Evolutionary conservation across 2,888 invertebrate species (phyloP).

Genomic region (Drosophila hamatofila): DNA sequence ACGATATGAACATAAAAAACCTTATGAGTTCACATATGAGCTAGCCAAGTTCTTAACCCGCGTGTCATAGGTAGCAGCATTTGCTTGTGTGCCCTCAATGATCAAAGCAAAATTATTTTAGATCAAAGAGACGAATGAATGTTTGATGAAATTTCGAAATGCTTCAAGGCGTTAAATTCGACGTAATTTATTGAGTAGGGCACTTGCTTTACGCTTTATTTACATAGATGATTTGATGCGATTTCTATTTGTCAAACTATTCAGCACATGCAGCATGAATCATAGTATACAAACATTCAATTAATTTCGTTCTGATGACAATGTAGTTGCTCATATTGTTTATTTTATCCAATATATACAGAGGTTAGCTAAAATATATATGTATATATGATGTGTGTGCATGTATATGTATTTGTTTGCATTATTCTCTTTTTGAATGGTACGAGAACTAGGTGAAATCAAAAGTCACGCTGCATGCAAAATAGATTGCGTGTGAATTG

Average conservation of each 20-base stretch:
- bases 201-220: background rate
- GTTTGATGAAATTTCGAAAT: too few relatives aligned
- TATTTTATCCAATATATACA: slow-evolving; percentile 12
- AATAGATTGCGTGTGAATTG: slow-evolving; percentile 66
- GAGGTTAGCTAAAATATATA: slow-evolving; percentile 24
- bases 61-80: too few relatives aligned
- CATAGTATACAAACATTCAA: slow-evolving; percentile 1
- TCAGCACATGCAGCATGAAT: slow-evolving; percentile 1
- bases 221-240: background rate
- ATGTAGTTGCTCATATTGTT: slow-evolving; percentile 40
- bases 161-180: background rate
- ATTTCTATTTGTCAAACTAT: background rate
- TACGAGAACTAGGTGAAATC: slow-evolving; percentile 18
- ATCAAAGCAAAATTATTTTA: too few relatives aligned
- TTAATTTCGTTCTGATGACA: slow-evolving; percentile 42
- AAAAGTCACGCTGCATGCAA: slow-evolving; percentile 40
- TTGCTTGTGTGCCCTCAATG: too few relatives aligned
- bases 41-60: too few relatives aligned
- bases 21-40: too few relatives aligned
- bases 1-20: too few relatives aligned
- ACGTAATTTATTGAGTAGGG: background rate
- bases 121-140: too few relatives aligned
- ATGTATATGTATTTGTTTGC: slow-evolving; percentile 47
- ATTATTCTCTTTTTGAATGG: slow-evolving; percentile 33
- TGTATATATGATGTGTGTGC: slow-evolving; percentile 8